phyloP scores from a whole-genome alignment of 2,113 vertebrate genomes.

The Mionectes macconnelli region DNA sequence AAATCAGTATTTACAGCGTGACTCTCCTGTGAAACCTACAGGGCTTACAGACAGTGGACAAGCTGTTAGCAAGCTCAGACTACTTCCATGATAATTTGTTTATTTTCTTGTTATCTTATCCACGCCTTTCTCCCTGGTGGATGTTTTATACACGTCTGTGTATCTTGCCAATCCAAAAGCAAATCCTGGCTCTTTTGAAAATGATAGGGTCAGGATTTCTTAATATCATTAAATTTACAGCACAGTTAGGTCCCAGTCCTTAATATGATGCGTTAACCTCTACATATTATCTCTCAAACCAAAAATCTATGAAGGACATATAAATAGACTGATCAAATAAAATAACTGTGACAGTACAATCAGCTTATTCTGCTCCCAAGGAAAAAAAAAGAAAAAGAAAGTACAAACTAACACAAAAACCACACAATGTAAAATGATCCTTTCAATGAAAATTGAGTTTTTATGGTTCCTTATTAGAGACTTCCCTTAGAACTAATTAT shows the following conservation, averaged over 20 bases:
- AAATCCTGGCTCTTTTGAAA: not conserved
- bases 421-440: constrained; percentile 27
- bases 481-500: constrained; percentile 54
- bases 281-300: not conserved
- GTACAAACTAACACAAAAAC: not conserved
- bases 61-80: not conserved
- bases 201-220: not conserved
- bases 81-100: not conserved
- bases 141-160: not conserved
- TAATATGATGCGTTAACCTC: not conserved
- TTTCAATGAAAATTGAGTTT: constrained; percentile 52
- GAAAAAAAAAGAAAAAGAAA: not conserved
- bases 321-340: constrained; percentile 23
- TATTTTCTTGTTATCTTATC: constrained; percentile 10
- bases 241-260: not conserved
- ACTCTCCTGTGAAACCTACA: not conserved
- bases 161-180: not conserved
- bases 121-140: not conserved
- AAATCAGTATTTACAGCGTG: constrained; percentile 11
- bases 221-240: not conserved
- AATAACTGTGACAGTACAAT: constrained; percentile 16
- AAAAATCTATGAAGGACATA: constrained; percentile 14
- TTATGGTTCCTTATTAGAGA: constrained; percentile 54
- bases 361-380: not conserved
- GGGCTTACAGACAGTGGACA: constrained; percentile 20